phyloP scores from a whole-genome alignment of 2,888 invertebrate genomes.

The Coelinius sp. region DNA sequence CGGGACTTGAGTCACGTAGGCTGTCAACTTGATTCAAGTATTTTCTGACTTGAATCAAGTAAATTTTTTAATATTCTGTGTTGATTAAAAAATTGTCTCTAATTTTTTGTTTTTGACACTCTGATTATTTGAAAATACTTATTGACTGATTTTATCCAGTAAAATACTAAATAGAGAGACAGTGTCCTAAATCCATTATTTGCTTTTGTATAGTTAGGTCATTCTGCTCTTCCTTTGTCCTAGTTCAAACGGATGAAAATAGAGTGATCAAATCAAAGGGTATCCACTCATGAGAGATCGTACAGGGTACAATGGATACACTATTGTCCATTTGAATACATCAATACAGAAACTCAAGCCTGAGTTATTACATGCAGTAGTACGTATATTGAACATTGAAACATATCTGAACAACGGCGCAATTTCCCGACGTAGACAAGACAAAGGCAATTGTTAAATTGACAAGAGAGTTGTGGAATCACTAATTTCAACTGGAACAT shows the following conservation, averaged over 20 bases:
- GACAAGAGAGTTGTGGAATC: conserved; percentile 48
- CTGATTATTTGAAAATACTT: too few species aligned
- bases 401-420: conserved; percentile 7
- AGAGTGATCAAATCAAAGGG: not conserved
- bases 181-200: not conserved
- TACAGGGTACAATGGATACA: not conserved
- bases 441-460: conserved; percentile 58
- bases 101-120: too few species aligned
- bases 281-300: not conserved
- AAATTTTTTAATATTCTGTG: too few species aligned
- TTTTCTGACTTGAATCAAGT: too few species aligned
- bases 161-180: not conserved
- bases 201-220: not conserved
- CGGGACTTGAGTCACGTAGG: too few species aligned
- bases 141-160: too few species aligned
- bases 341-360: not conserved
- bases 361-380: conserved; percentile 6
- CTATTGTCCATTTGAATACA: not conserved
- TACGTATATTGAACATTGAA: not conserved
- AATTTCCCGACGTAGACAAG: conserved; percentile 36
- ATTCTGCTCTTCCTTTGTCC: not conserved
- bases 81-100: too few species aligned
- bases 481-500: conserved; percentile 46
- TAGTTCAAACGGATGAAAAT: not conserved
- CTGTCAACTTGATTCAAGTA: too few species aligned